Conservation (phyloP, 2,888 invertebrate genomes). For the Acleris holmiana region DNA sequence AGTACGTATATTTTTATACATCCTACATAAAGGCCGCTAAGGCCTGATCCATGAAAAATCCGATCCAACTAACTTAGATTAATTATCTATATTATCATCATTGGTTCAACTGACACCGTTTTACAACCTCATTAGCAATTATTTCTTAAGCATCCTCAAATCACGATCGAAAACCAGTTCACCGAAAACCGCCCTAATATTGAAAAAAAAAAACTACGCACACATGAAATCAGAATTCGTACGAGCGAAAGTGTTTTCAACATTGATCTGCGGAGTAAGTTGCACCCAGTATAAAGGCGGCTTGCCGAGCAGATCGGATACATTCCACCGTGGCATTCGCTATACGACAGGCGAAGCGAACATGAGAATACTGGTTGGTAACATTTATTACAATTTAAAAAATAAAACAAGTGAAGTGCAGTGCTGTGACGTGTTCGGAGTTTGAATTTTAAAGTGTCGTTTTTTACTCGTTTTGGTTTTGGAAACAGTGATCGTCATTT, state of each 20-base stretch:
- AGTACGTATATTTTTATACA: too few species aligned
- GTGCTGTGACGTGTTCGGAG: constrained; percentile 39
- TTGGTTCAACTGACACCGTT: too few species aligned
- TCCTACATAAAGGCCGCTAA: too few species aligned
- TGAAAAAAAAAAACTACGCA: constrained; percentile 50
- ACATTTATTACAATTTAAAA: constrained; percentile 33
- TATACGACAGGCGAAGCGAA: constrained; percentile 77
- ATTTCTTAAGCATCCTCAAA: constrained; percentile 35
- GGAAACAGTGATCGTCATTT: not conserved
- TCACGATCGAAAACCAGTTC: constrained; percentile 16
- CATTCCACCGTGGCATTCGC: constrained; percentile 80
- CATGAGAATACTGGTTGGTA: constrained; percentile 81
- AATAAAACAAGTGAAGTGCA: constrained; percentile 46
- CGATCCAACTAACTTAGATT: too few species aligned
- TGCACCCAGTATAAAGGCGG: constrained; percentile 74
- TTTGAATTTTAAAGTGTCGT: constrained; percentile 6
- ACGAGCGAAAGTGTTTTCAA: constrained; percentile 78
- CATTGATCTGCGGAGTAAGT: constrained; percentile 68
- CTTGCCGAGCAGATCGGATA: constrained; percentile 51
- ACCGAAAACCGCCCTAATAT: constrained; percentile 40
- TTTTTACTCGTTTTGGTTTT: not conserved
- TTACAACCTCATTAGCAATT: constrained; percentile 6
- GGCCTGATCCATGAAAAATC: too few species aligned
- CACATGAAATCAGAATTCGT: constrained; percentile 49
- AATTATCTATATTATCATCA: too few species aligned